These are phyloP conservation scores for Myxocyprinus asiaticus DNA, from an alignment of 2,113 vertebrate species.

Conservation along the genomic window DNA sequence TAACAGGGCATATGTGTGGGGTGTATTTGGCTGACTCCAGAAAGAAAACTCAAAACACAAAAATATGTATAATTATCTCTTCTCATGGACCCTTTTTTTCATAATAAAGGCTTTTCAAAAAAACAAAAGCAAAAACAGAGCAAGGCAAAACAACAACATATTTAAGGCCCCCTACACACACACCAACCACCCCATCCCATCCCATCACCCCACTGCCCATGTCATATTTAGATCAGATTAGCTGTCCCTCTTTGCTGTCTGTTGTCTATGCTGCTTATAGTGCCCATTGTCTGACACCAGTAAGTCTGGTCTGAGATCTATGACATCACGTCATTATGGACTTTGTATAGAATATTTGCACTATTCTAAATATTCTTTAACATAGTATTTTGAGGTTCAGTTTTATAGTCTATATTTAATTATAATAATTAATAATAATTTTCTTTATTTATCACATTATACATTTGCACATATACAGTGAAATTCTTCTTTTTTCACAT, in stretches of 20 bases:
- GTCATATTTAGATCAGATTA: constrained; percentile 56
- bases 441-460: no score
- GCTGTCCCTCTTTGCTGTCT: constrained; percentile 37
- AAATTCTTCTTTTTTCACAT: no score
- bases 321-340: not conserved
- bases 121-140: not conserved
- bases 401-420: no score
- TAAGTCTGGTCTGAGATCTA: constrained; percentile 3
- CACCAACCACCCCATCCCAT: not conserved
- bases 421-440: no score
- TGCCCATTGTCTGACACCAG: constrained; percentile 50
- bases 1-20: not conserved
- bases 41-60: not conserved
- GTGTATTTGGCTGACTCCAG: constrained; percentile 17
- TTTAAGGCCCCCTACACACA: constrained; percentile 13
- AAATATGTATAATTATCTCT: constrained; percentile 28
- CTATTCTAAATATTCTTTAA: no score
- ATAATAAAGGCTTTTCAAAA: not conserved
- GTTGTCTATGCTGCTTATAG: constrained; percentile 47
- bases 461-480: no score
- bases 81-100: constrained; percentile 5
- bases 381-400: no score
- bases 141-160: constrained; percentile 44
- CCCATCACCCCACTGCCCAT: constrained; percentile 8
- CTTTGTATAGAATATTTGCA: not conserved